Conservation (phyloP, 2,113 vertebrate species). For the Chauna torquata region DNA sequence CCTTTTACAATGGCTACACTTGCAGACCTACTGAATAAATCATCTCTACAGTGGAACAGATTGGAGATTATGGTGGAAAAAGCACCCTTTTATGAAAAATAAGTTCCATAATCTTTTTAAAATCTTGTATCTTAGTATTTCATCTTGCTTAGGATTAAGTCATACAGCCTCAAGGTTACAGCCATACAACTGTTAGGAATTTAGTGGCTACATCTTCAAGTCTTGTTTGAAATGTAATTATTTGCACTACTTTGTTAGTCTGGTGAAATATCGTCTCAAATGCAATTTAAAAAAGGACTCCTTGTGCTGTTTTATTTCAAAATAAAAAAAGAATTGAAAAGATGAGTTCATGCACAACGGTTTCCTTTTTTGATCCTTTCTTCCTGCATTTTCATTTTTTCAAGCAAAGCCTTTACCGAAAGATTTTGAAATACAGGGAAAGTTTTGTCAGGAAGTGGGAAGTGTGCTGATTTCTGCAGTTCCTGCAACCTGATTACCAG, state of each 20-base stretch:
- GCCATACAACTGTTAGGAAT: background rate
- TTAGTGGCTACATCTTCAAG: background rate
- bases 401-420: background rate
- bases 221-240: background rate
- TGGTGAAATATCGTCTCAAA: background rate
- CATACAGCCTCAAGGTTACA: background rate
- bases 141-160: background rate
- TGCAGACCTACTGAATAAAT: background rate
- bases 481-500: background rate
- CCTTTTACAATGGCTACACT: background rate
- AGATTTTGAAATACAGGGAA: background rate
- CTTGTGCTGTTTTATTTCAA: background rate
- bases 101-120: background rate
- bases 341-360: background rate
- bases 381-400: background rate
- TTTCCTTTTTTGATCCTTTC: background rate
- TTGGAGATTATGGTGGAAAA: background rate
- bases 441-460: slow-evolving; percentile 13
- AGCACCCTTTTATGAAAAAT: background rate
- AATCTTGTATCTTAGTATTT: background rate
- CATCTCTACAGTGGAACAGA: background rate
- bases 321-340: background rate
- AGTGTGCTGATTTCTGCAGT: slow-evolving; percentile 28
- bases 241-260: background rate
- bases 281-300: background rate